Base-by-base conservation (phyloP, 1,140 invertebrate genomes). In the Trichonephila clavata region DNA sequence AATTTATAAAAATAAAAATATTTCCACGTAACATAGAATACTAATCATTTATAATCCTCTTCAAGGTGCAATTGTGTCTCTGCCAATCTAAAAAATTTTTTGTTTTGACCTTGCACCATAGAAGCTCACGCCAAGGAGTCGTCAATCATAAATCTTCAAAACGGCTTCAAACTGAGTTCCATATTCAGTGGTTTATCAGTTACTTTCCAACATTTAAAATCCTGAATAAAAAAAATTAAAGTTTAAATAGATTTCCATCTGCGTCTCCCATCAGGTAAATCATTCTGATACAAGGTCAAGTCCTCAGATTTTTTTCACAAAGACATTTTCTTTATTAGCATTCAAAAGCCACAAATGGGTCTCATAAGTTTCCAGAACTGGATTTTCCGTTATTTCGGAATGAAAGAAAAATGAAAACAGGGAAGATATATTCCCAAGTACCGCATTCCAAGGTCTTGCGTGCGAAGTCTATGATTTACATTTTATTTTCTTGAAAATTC, bases 301-400 rank as follows among this genome's bases (percentile, higher is more conserved):
- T 24, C 24, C 6, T n/a, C 24, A 71, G 68, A 14, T 24, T 77
- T 39, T 32, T 77, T 77, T 77, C 20, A 0, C 16, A 77, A 5
- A 27, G 27, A 18, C 24, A 32, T 32, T 32, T n/a, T 68, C 27
- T 18, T 77, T 77, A 32, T 39, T 27, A 20, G 3, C 27, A 14
- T 77, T 32, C 6, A 27, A 27, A 32, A 77, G 27, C 4, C 27
- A 39, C 27, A 77, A 77, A 32, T 77, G 68, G 32, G 32, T 77
- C 68, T 77, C 68, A 77, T 77, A 77, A 77, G 68, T 77, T 24
- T 77, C 68, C 14, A 77, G 24, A 77, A 77, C 68, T 77, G 68
- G 68, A 77, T 77, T 77, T 77, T 77, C 68, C 68, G 68, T 77
- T 77, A 77, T 24, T 77, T 77, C 1, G 24, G 68, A 32, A 77